phyloP scores from a whole-genome alignment of 2,113 vertebrate genomes.

The Sisor rabdophorus region DNA sequence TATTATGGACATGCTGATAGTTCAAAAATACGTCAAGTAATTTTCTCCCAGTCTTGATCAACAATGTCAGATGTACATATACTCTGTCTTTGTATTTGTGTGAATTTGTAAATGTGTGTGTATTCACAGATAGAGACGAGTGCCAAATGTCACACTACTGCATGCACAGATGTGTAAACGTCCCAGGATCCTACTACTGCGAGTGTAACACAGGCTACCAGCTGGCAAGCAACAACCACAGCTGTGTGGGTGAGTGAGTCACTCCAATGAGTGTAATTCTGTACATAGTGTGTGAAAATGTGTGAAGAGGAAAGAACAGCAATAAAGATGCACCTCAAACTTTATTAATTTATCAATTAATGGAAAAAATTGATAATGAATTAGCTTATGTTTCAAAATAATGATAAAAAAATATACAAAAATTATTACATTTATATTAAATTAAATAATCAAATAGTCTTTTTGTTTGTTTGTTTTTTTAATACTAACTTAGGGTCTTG shows the following conservation, averaged over 20 bases:
- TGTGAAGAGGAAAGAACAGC: neutral
- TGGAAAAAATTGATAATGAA: too few species aligned
- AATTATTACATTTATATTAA: too few species aligned
- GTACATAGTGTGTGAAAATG: slow-evolving; percentile 6
- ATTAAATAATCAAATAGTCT: too few species aligned
- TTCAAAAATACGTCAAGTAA: too few species aligned
- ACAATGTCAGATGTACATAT: neutral
- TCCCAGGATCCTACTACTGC: slow-evolving; percentile 88
- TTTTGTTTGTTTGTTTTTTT: too few species aligned
- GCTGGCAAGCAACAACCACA: slow-evolving; percentile 90
- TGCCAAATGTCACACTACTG: slow-evolving; percentile 82
- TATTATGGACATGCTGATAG: too few species aligned
- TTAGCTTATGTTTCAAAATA: too few species aligned
- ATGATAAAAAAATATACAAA: too few species aligned
- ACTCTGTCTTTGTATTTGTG: slow-evolving; percentile 13
- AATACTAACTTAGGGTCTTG: too few species aligned
- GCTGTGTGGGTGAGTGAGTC: slow-evolving; percentile 84
- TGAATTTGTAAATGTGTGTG: slow-evolving; percentile 33
- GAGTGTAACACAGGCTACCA: slow-evolving; percentile 89
- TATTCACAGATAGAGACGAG: slow-evolving; percentile 82
- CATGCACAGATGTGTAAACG: slow-evolving; percentile 91
- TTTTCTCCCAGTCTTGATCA: neutral
- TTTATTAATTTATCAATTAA: too few species aligned
- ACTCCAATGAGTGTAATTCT: neutral
- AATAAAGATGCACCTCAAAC: neutral